These are phyloP conservation scores for Podarcis lilfordi DNA, from an alignment of 2,797 vertebrate species.

Conservation along the genomic window DNA sequence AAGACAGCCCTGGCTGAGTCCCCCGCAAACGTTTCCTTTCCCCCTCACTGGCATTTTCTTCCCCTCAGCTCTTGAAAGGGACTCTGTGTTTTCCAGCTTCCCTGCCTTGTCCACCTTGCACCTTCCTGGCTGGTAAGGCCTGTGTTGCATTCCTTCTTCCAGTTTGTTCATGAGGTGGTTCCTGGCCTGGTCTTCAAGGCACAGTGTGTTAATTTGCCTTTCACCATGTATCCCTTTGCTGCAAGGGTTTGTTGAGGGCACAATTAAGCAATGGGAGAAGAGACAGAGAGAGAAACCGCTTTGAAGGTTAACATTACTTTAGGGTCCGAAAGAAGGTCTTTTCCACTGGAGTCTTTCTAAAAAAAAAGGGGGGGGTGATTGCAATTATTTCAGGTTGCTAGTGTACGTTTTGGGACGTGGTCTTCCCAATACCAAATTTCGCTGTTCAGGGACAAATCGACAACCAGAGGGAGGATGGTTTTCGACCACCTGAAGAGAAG, in stretches of 20 bases:
- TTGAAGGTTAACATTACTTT: conserved; percentile 4
- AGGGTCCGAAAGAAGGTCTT: neutral
- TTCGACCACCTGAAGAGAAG: too few relatives aligned
- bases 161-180: neutral
- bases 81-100: too few relatives aligned
- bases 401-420: neutral
- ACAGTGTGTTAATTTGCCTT: neutral
- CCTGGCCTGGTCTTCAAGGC: neutral
- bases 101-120: too few relatives aligned
- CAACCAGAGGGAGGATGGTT: too few relatives aligned
- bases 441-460: too few relatives aligned
- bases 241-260: neutral
- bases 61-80: neutral
- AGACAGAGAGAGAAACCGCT: too few relatives aligned
- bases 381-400: neutral
- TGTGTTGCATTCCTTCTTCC: too few relatives aligned
- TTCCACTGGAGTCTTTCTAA: neutral
- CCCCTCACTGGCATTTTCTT: neutral
- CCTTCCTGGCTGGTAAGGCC: neutral
- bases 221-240: neutral
- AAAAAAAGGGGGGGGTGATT: neutral
- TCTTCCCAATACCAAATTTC: too few relatives aligned
- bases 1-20: neutral
- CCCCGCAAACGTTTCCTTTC: neutral
- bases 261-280: neutral